A percentile compares a stretch with the other conserved stretches of the same genome.
Evolutionary conservation across 2,797 vertebrate species (phyloP).

Genomic region (Echeneis naucrates): DNA sequence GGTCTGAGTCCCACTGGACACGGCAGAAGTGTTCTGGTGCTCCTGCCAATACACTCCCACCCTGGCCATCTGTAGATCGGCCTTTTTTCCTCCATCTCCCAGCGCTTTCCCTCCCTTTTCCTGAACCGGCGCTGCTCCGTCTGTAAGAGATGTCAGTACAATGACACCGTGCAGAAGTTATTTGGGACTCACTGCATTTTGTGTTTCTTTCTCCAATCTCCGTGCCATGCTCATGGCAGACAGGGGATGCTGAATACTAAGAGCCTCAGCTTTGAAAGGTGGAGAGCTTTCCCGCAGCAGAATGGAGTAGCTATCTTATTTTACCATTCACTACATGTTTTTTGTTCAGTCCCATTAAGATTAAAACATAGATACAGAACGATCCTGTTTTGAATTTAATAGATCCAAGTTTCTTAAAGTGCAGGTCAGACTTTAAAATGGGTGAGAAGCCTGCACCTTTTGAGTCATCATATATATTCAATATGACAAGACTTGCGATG

Average conservation of each 20-base stretch:
- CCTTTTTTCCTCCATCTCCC: conserved; percentile 77
- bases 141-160: conserved; percentile 72
- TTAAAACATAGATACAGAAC: conserved; percentile 48
- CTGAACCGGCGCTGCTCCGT: conserved; percentile 67
- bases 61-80: conserved; percentile 84
- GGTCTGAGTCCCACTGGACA: conserved; percentile 82
- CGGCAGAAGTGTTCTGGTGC: conserved; percentile 82
- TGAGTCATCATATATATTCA: conserved; percentile 49
- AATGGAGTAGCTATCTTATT: conserved; percentile 33
- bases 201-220: conserved; percentile 38
- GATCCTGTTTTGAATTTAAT: conserved; percentile 47
- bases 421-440: conserved; percentile 39
- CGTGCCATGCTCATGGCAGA: conserved; percentile 30
- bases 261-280: conserved; percentile 29
- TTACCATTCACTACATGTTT: conserved; percentile 50
- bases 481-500: conserved; percentile 57
- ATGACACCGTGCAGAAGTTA: conserved; percentile 46
- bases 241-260: conserved; percentile 27
- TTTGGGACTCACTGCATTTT: conserved; percentile 46
- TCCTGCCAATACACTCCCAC: conserved; percentile 85
- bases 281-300: conserved; percentile 41
- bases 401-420: conserved; percentile 47
- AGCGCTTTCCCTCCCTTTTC: conserved; percentile 63
- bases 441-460: conserved; percentile 26
- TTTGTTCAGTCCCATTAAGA: conserved; percentile 56